Evolutionary conservation across 2,113 vertebrate genomes (phyloP).

Genomic region (Osmerus eperlanus): DNA sequence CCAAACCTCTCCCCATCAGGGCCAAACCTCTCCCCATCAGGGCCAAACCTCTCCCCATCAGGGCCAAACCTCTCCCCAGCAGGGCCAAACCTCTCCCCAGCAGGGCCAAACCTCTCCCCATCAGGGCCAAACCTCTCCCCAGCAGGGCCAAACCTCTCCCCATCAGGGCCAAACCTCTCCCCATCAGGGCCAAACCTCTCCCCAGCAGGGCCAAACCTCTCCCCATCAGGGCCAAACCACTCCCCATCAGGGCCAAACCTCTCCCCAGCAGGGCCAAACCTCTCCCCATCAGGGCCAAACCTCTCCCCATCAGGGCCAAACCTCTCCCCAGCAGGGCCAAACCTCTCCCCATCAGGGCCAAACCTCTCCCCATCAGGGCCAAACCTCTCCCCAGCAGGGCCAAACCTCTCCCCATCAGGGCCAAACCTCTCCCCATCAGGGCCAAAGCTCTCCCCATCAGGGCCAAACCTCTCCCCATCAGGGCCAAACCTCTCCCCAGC

Average conservation of each 20-base stretch:
- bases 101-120: too few relatives aligned
- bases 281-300: not conserved
- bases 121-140: not conserved
- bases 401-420: not conserved
- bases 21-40: too few relatives aligned
- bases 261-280: not conserved
- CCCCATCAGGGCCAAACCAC: not conserved
- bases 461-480: not conserved
- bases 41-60: too few relatives aligned
- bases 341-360: not conserved
- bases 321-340: not conserved
- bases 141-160: not conserved
- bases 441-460: not conserved
- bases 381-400: not conserved
- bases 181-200: not conserved
- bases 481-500: not conserved
- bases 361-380: not conserved
- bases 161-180: not conserved
- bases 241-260: not conserved
- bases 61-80: too few relatives aligned
- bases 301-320: not conserved
- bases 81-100: too few relatives aligned
- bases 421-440: not conserved
- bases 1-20: too few relatives aligned
- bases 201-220: not conserved